phyloP scores from a whole-genome alignment of 1,140 invertebrate species.

The Platyscapa corneri region DNA sequence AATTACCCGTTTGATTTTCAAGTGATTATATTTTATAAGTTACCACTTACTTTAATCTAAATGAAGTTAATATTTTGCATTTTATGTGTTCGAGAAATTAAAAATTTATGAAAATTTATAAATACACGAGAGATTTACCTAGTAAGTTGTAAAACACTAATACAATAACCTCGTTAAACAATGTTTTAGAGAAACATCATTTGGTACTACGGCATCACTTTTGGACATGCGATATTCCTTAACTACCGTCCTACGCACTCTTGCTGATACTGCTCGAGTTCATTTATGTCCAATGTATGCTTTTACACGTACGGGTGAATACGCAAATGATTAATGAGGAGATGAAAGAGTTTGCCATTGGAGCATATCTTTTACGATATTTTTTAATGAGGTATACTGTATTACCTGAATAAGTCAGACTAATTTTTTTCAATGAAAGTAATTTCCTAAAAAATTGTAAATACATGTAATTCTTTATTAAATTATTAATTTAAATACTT shows the following conservation, averaged over 20 bases:
- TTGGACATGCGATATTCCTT: background rate
- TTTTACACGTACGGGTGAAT: background rate
- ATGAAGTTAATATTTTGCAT: background rate
- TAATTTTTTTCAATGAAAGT: too few species aligned
- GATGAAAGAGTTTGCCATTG: background rate
- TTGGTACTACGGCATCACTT: background rate
- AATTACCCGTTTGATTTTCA: background rate
- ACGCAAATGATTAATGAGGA: background rate
- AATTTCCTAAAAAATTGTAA: too few species aligned
- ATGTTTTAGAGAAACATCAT: background rate
- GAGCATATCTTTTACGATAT: background rate
- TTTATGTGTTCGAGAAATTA: background rate
- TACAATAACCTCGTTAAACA: constrained; percentile 4
- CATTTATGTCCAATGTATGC: background rate
- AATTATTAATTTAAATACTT: too few species aligned
- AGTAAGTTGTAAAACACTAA: background rate
- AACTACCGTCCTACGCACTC: background rate
- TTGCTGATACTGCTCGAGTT: background rate
- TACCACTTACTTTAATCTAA: background rate
- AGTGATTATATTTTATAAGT: background rate
- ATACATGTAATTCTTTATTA: too few species aligned
- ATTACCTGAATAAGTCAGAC: background rate
- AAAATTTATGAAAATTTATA: constrained; percentile 11
- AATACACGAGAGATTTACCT: background rate
- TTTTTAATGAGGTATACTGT: background rate